A percentile compares a stretch with the other conserved stretches of the same genome.
Evolutionary conservation across 2,797 vertebrate genomes (phyloP).

Genomic region (Sarcoramphus papa): DNA sequence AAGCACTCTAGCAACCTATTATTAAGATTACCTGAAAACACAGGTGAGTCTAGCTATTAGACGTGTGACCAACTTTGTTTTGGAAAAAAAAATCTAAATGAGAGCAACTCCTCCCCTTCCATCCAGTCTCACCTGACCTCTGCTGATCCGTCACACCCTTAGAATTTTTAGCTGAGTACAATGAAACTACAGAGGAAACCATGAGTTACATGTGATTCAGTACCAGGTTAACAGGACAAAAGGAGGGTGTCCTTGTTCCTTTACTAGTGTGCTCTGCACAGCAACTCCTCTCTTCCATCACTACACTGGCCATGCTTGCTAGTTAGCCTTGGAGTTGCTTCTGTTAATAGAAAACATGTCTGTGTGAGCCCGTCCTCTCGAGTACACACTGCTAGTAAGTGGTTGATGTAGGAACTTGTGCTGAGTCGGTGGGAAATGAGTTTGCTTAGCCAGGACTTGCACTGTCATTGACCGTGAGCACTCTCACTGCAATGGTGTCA

Average conservation of each 20-base stretch:
- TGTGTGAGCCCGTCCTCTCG: background rate
- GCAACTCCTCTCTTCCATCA: background rate
- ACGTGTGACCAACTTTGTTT: background rate
- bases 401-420: background rate
- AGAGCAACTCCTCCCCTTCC: conserved; percentile 17
- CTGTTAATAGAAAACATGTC: background rate
- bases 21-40: conserved; percentile 39
- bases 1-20: conserved; percentile 10
- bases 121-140: conserved; percentile 25
- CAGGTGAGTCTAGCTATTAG: conserved; percentile 3
- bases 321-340: background rate
- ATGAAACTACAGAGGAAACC: conserved; percentile 7
- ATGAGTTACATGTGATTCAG: background rate
- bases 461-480: background rate
- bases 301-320: background rate
- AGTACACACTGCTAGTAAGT: background rate
- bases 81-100: background rate
- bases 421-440: background rate
- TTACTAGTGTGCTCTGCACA: background rate
- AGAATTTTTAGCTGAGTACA: background rate
- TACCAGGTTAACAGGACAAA: background rate
- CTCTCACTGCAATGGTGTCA: background rate
- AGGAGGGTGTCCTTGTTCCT: background rate
- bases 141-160: conserved; percentile 22
- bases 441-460: background rate